Conservation (phyloP, 2,888 invertebrate species). For the Aporophyla nigra region DNA sequence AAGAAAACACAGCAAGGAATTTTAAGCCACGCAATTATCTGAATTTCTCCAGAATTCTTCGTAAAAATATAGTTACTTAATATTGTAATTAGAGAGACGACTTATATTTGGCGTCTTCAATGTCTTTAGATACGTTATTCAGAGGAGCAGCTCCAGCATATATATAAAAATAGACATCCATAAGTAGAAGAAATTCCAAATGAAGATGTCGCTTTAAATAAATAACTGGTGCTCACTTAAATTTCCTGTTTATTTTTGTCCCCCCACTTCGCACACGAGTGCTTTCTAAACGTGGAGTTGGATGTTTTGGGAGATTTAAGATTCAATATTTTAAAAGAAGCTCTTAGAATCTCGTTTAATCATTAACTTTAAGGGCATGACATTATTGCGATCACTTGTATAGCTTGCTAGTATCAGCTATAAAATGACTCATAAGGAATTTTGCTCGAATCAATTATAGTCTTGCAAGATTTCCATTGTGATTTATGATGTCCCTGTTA, state of each 20-base stretch:
- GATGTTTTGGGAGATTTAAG: constrained; percentile 72
- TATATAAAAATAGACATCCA: constrained; percentile 76
- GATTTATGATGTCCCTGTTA: background rate
- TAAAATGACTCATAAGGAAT: background rate
- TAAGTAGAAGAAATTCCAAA: constrained; percentile 81
- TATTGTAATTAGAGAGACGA: constrained; percentile 51
- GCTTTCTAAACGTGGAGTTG: constrained; percentile 78
- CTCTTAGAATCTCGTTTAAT: constrained; percentile 16
- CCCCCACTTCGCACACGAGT: constrained; percentile 74
- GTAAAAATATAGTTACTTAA: constrained; percentile 38
- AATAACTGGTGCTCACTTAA: constrained; percentile 83
- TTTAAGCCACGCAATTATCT: constrained; percentile 31
- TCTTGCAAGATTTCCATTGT: background rate
- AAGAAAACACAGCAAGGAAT: constrained; percentile 41
- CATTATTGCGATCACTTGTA: background rate
- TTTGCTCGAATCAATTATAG: background rate
- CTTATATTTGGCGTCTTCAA: constrained; percentile 39
- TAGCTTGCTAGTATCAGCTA: background rate
- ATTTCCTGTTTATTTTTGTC: constrained; percentile 88
- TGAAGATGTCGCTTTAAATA: constrained; percentile 85
- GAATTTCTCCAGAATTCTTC: constrained; percentile 27
- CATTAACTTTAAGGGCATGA: background rate
- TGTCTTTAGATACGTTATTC: constrained; percentile 35
- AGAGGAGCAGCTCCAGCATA: constrained; percentile 48
- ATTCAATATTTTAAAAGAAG: constrained; percentile 65